Percentiles rank a stretch among this genome's conserved stretches.
Conservation (phyloP, 2,797 vertebrate genomes). For the Prunella strophiata region DNA sequence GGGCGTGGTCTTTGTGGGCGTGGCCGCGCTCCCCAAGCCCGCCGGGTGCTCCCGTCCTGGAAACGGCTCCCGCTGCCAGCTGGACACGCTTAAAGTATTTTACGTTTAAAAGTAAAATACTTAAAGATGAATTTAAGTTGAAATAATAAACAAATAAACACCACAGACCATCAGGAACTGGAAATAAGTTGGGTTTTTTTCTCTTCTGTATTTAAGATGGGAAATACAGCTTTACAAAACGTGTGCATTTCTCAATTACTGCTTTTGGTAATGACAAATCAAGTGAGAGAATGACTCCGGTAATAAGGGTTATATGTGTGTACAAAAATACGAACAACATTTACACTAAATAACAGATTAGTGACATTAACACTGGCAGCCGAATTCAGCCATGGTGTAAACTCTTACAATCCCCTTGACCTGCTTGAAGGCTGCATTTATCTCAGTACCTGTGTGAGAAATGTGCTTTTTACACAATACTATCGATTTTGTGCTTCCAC, state of each 20-base stretch:
- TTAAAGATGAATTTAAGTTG: not conserved
- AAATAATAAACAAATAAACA: not conserved
- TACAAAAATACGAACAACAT: conserved; percentile 31
- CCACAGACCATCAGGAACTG: not conserved
- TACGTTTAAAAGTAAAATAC: not conserved
- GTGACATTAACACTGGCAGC: not conserved
- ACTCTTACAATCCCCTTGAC: not conserved
- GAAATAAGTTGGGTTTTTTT: not conserved
- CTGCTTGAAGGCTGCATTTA: not conserved
- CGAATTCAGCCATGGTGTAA: not conserved
- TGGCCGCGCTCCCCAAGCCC: accelerated
- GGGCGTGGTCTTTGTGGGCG: not conserved
- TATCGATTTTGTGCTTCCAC: not conserved
- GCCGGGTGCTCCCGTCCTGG: accelerated
- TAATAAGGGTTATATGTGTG: not conserved
- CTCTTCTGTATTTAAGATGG: not conserved
- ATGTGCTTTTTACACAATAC: not conserved
- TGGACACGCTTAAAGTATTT: too few relatives aligned
- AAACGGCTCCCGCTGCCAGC: accelerated
- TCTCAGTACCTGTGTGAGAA: not conserved
- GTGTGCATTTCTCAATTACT: not conserved
- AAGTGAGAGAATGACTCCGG: not conserved
- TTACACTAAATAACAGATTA: not conserved
- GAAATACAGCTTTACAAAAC: not conserved
- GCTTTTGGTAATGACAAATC: not conserved